A percentile compares a stretch with the other conserved stretches of the same genome.
These are phyloP conservation scores for Cotesia chilonis DNA, from an alignment of 1,140 invertebrate genomes.

Conservation along the genomic window DNA sequence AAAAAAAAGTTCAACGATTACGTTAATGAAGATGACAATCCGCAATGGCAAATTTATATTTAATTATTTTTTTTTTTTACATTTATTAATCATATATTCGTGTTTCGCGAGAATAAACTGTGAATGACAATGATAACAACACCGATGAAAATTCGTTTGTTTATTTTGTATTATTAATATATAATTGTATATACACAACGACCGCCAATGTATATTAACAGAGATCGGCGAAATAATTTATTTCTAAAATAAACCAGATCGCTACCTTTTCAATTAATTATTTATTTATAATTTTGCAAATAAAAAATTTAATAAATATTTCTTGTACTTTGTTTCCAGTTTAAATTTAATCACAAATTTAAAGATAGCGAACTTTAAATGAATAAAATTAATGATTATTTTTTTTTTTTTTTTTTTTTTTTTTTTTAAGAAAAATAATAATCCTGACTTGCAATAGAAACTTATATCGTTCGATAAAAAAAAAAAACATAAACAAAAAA, in stretches of 20 bases:
- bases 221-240: slow-evolving; percentile 21
- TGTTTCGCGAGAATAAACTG: slow-evolving; percentile 46
- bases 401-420: not conserved
- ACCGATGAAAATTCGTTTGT: slow-evolving; percentile 39
- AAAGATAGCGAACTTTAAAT: not conserved
- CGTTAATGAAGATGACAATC: slow-evolving; percentile 41
- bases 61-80: slow-evolving; percentile 28
- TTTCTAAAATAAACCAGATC: not conserved
- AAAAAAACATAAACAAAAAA: slow-evolving; percentile 6
- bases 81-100: slow-evolving; percentile 9
- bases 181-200: slow-evolving; percentile 34
- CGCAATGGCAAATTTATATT: slow-evolving; percentile 21
- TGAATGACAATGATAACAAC: slow-evolving; percentile 53
- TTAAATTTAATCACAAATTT: not conserved
- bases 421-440: not conserved
- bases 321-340: too few relatives aligned
- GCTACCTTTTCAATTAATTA: not conserved
- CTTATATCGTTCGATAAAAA: not conserved
- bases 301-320: too few relatives aligned
- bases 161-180: slow-evolving; percentile 37
- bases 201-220: slow-evolving; percentile 16
- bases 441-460: not conserved
- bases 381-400: not conserved
- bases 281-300: too few relatives aligned
- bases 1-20: not conserved